Conservation (phyloP, 2,113 vertebrate genomes). For the Lasiurus cinereus region DNA sequence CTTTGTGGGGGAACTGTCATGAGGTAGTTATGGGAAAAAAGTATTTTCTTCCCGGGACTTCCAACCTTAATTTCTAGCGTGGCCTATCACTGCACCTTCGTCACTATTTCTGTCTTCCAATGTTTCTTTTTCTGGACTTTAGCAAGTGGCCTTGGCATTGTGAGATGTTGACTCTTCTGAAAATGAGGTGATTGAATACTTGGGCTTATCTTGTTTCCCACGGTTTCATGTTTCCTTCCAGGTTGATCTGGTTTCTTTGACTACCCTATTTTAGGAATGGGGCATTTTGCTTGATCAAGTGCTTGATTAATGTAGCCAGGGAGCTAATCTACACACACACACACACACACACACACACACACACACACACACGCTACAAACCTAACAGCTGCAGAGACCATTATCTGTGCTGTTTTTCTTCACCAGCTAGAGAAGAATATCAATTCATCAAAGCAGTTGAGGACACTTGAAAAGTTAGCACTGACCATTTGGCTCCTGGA, state of each 20-base stretch:
- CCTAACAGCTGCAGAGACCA: conserved; percentile 56
- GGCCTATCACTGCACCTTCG: neutral
- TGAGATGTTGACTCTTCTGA: conserved; percentile 55
- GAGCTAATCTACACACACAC: neutral
- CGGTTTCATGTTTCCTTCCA: conserved; percentile 62
- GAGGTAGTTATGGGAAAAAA: neutral
- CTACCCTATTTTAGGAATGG: conserved; percentile 59
- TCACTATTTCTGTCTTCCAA: neutral
- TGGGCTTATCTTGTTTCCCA: conserved; percentile 65
- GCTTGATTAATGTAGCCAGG: neutral
- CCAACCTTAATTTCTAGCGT: neutral
- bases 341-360: neutral
- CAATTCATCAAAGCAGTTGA: conserved; percentile 69
- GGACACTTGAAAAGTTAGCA: conserved; percentile 68
- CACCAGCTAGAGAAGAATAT: conserved; percentile 51
- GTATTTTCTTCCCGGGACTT: neutral
- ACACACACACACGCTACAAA: neutral
- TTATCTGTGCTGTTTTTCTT: conserved; percentile 72
- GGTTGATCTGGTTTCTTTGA: conserved; percentile 64
- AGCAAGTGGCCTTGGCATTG: conserved; percentile 49
- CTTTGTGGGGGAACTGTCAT: neutral
- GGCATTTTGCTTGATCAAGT: conserved; percentile 71
- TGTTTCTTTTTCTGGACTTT: conserved; percentile 64
- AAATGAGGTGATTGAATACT: conserved; percentile 37
- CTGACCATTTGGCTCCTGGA: conserved; percentile 68